Percentiles rank a stretch among this genome's conserved stretches.
Conservation (phyloP, 2,888 invertebrate genomes). For the Brachypalpus laphriformis region DNA sequence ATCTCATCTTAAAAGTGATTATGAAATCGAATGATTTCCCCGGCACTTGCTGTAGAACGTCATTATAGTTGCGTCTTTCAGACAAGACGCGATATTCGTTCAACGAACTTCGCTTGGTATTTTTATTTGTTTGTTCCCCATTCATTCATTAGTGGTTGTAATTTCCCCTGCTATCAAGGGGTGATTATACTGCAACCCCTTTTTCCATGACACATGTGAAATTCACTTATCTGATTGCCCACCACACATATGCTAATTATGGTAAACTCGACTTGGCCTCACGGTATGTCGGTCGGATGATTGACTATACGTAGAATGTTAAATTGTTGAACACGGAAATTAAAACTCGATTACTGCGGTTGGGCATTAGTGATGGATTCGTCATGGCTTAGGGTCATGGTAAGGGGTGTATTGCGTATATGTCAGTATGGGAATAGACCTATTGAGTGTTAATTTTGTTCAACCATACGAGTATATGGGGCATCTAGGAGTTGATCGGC, state of each 20-base stretch:
- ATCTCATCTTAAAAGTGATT: neutral
- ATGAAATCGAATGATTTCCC: slow-evolving; percentile 26
- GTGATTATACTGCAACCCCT: slow-evolving; percentile 15
- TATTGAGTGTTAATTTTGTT: too few relatives aligned
- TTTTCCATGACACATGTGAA: slow-evolving; percentile 17
- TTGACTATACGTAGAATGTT: neutral
- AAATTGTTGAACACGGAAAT: neutral
- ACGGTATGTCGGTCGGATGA: neutral
- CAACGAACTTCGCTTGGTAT: slow-evolving; percentile 7
- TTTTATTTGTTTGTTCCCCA: neutral
- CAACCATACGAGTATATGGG: too few relatives aligned
- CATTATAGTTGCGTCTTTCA: slow-evolving; percentile 12
- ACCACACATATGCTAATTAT: neutral
- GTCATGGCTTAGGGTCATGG: neutral
- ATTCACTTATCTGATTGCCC: slow-evolving; percentile 4
- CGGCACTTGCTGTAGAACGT: slow-evolving; percentile 5
- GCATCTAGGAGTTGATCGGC: too few relatives aligned
- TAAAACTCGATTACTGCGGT: neutral
- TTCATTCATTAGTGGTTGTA: neutral
- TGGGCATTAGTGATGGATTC: neutral
- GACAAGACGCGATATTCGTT: neutral
- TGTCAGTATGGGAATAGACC: too few relatives aligned
- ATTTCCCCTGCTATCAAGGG: slow-evolving; percentile 3
- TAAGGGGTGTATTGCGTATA: too few relatives aligned
- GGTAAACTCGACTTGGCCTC: neutral